phyloP scores from a whole-genome alignment of 1,140 invertebrate species.

The Cotesia typhae region DNA sequence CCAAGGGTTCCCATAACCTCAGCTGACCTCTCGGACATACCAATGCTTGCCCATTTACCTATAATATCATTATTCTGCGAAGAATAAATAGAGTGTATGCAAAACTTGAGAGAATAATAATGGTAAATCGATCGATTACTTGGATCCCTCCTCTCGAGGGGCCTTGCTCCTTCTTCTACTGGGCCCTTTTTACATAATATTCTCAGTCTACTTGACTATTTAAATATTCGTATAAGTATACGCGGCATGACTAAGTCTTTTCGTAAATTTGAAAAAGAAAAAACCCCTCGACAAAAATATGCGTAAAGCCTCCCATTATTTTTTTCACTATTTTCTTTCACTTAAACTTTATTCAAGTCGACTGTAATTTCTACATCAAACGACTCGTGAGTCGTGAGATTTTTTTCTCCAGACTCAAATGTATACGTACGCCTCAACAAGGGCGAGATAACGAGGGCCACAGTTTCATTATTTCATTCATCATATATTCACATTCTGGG shows the following conservation, averaged over 20 bases:
- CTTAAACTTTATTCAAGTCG: not conserved
- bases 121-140: too few relatives aligned
- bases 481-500: not conserved
- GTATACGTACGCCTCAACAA: too few relatives aligned
- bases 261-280: constrained; percentile 8
- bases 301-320: constrained; percentile 2
- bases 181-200: not conserved
- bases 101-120: constrained; percentile 20
- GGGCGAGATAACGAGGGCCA: constrained; percentile 1
- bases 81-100: constrained; percentile 8
- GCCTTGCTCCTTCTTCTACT: too few relatives aligned
- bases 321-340: not conserved
- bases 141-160: too few relatives aligned
- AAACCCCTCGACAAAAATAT: constrained; percentile 9
- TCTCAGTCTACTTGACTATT: too few relatives aligned
- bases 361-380: too few relatives aligned
- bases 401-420: not conserved
- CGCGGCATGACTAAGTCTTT: constrained; percentile 30
- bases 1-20: constrained; percentile 65
- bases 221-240: not conserved
- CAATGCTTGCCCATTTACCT: constrained; percentile 9
- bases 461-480: constrained; percentile 1
- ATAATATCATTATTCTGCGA: not conserved
- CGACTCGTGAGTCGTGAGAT: constrained; percentile 16
- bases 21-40: constrained; percentile 45